A percentile compares a stretch with the other conserved stretches of the same genome.
Evolutionary conservation across 2,797 vertebrate species (phyloP).

Genomic region (Silurus aristotelis): DNA sequence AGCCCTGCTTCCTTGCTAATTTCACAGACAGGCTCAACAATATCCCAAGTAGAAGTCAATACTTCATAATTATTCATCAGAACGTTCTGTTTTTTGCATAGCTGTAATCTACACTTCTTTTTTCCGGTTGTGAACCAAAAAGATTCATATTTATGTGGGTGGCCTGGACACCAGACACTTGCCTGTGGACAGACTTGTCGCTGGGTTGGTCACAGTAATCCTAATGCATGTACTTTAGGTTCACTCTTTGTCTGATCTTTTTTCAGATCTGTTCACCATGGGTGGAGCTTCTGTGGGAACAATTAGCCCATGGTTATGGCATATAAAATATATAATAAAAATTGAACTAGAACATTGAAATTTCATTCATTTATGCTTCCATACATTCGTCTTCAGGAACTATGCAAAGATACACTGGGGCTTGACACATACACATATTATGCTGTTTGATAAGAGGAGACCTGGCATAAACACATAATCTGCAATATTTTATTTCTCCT

Average conservation of each 20-base stretch:
- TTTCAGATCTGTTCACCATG: background rate
- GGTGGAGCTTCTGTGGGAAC: constrained; percentile 7
- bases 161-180: background rate
- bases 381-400: background rate
- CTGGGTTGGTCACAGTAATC: constrained; percentile 1
- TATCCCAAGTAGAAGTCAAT: background rate
- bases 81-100: background rate
- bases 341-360: background rate
- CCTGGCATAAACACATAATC: background rate
- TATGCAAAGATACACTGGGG: background rate
- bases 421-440: background rate
- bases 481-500: background rate
- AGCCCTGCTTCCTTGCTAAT: background rate
- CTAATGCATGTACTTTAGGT: background rate
- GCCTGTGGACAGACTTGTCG: background rate
- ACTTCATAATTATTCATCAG: background rate
- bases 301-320: background rate
- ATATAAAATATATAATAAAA: no score
- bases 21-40: background rate
- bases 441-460: background rate
- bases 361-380: background rate
- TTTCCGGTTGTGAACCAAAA: background rate
- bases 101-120: background rate
- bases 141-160: constrained; percentile 5
- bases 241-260: background rate